Evolutionary conservation across 2,888 invertebrate genomes (phyloP).

Genomic region (Subacronicta megacephala): DNA sequence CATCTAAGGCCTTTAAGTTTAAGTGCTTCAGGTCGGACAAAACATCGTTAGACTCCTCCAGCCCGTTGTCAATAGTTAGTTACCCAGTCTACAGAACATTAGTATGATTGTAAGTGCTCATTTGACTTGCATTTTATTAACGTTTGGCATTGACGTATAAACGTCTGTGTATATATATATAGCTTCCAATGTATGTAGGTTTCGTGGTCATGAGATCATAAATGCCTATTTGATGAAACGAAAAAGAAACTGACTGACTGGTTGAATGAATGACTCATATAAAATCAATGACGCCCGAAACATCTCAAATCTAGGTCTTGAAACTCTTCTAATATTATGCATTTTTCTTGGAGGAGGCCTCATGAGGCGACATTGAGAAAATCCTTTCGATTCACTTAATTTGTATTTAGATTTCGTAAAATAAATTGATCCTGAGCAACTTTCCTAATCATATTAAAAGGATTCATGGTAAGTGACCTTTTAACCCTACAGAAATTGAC

Average conservation of each 20-base stretch:
- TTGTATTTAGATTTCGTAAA: background rate
- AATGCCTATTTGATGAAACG: slow-evolving; percentile 45
- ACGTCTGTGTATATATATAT: slow-evolving; percentile 59
- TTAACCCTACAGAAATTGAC: no score
- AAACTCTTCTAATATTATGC: no score
- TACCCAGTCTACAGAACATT: slow-evolving; percentile 11
- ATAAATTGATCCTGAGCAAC: no score
- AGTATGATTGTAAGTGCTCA: slow-evolving; percentile 30
- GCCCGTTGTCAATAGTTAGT: slow-evolving; percentile 33
- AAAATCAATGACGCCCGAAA: no score
- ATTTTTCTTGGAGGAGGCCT: no score
- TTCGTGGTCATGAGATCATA: slow-evolving; percentile 50
- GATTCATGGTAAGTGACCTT: no score
- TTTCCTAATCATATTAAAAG: no score
- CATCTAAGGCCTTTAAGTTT: slow-evolving; percentile 57
- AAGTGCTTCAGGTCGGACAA: slow-evolving; percentile 50
- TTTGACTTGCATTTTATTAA: slow-evolving; percentile 52
- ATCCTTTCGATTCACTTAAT: no score
- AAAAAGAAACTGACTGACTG: background rate
- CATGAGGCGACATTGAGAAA: no score
- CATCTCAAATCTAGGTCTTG: no score
- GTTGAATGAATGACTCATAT: background rate
- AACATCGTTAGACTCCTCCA: slow-evolving; percentile 49
- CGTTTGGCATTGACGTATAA: slow-evolving; percentile 61
- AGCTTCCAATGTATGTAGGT: slow-evolving; percentile 39